Evolutionary conservation across 1,140 invertebrate species (phyloP), one percentile per base, ranked within the genome.

Genomic region (Grapholita molesta): DNA sequence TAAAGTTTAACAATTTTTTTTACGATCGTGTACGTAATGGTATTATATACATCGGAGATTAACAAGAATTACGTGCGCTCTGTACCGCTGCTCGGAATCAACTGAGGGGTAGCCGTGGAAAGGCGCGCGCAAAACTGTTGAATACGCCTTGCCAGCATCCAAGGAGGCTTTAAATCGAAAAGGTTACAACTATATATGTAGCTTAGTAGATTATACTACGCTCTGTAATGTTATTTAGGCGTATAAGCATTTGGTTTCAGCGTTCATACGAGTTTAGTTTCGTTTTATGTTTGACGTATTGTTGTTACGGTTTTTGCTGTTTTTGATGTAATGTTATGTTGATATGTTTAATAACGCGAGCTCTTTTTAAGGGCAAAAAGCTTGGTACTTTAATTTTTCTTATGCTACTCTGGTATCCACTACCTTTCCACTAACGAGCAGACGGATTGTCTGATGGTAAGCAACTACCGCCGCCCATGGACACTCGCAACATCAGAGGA

Each of bases 41-140:
- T 57, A 23, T 57, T 57, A 25, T 57, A 25, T 57, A 23, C 18
- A 53, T 23, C 24, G 23, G 53, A 23, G 53, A 23, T 57, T 53
- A 23, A 28, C n/a, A 15, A 15, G 15, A 25, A 0, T 11, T 61
- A 61, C 81, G 81, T 76, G 75, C 72, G 69, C 18, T 64, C 68
- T 12, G 23, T 23, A 9, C 69, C 67, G 33, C 67, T 30, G 35
- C 23, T 30, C 24, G 68, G 55, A 52, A 53, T 35, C 66, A 71
- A 83, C 81, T 83, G 77, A 78, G 70, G 79, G 76, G 71, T 80
- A 72, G 74, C 0, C 23, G 9, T n/a, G 70, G 35, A 42, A 70
- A 68, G 73, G 80, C 81, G 79, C 76, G 81, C 81, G 81, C 81
- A 83, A 83, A 83, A 78, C 74, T 78, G 79, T 82, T 83, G 77